phyloP scores from a whole-genome alignment of 2,888 invertebrate genomes.

The Brenthis ino region DNA sequence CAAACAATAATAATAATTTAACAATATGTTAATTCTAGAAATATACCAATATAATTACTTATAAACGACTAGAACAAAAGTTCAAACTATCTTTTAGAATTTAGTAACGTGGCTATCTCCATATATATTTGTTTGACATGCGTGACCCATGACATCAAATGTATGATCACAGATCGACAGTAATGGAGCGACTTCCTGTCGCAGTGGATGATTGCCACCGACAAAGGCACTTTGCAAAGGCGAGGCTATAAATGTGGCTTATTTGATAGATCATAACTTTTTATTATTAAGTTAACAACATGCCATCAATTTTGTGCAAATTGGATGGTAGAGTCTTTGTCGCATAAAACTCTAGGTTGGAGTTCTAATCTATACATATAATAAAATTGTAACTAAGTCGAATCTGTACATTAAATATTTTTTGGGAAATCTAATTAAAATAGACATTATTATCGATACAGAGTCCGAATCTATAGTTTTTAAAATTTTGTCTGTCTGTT shows the following conservation, averaged over 20 bases:
- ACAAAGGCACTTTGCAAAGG: slow-evolving; percentile 14
- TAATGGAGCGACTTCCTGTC: slow-evolving; percentile 46
- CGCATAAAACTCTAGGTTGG: neutral
- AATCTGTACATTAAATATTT: no score
- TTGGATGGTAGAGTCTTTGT: neutral
- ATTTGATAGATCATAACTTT: neutral
- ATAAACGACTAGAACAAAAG: no score
- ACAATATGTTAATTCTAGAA: no score
- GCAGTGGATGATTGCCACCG: slow-evolving; percentile 15
- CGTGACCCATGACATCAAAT: slow-evolving; percentile 20
- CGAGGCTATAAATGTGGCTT: neutral
- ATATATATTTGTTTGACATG: slow-evolving; percentile 6
- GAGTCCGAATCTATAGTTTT: no score
- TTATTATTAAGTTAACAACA: neutral
- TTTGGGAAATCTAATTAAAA: no score
- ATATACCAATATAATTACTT: no score
- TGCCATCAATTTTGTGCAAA: neutral
- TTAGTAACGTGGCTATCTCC: neutral
- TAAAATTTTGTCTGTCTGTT: no score
- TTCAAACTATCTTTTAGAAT: no score
- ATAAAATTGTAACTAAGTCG: no score
- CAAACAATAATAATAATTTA: no score
- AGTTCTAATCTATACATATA: no score
- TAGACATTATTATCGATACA: no score
- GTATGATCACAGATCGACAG: slow-evolving; percentile 48